These are phyloP conservation scores for Gymnoscopelus microlampas DNA, from an alignment of 2,797 vertebrate genomes.

Conservation along the genomic window DNA sequence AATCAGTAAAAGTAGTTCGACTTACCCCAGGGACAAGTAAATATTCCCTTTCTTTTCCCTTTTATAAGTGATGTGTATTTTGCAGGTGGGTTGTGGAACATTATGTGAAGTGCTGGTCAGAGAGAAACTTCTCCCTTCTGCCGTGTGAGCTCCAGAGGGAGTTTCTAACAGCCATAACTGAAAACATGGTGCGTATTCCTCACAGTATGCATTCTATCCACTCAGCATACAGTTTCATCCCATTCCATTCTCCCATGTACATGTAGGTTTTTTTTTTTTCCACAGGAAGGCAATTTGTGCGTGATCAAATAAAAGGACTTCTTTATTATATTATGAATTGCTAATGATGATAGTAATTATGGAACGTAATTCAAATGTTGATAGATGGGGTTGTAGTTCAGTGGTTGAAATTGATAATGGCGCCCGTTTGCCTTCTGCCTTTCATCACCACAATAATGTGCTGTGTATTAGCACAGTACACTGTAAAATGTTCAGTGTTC, in stretches of 20 bases:
- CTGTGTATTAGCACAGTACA: conserved; percentile 17
- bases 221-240: conserved; percentile 25
- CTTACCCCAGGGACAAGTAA: no score
- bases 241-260: conserved; percentile 28
- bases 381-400: conserved; percentile 48
- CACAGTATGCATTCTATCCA: conserved; percentile 9
- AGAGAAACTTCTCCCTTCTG: conserved; percentile 90
- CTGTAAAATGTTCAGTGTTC: no score
- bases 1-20: no score
- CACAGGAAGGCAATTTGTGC: conserved; percentile 66
- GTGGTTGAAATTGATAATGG: conserved; percentile 56
- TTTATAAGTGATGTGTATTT: conserved; percentile 4
- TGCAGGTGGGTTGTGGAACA: conserved; percentile 91
- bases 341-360: conserved; percentile 54
- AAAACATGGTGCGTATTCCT: conserved; percentile 86
- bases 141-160: conserved; percentile 87
- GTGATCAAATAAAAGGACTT: conserved; percentile 64
- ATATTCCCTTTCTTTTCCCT: no score
- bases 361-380: conserved; percentile 46
- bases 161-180: conserved; percentile 84
- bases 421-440: conserved; percentile 42
- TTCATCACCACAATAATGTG: conserved; percentile 32
- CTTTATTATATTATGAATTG: conserved; percentile 69
- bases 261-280: conserved; percentile 29
- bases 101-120: conserved; percentile 93